Evolutionary conservation across 2,888 invertebrate genomes (phyloP), one percentile per base, ranked within the genome.

Genomic region (Diogma glabrata): DNA sequence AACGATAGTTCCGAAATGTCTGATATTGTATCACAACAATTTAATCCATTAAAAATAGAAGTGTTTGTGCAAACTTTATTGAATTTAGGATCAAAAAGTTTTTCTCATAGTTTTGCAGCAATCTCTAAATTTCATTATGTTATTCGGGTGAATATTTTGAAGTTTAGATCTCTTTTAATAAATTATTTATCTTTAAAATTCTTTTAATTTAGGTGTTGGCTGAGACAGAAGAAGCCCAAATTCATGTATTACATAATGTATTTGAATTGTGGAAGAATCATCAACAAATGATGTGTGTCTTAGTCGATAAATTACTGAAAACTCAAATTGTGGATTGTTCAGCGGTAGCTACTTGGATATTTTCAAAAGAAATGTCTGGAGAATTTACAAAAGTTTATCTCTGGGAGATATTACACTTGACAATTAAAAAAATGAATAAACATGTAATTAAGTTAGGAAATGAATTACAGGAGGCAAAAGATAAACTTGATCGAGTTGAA

Each of bases 31-130:
- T 80, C 82, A 47, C 79, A 81, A 47, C 77, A 84, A 3, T 90
- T 88, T 68, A 93, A 94, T 74, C 90, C 93, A 0, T 71, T 94
- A 49, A 93, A 94, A 72, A 94, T 99, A 49, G 95, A 96, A 64
- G 91, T 97, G 0, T 96, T 96, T 65, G 90, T 93, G n/a, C 93
- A 95, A 64, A 93, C 93, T 0, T 68, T 99, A 49, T 76, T 99
- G 5, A 88, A 92, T 67, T 75, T 96, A 52, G 97, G 95, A 28
- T 88, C 89, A 49, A 99, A 97, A 71, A 95, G 96, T 60, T 94
- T 97, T 67, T 95, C 95, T 53, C 99, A 99, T 66, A 92, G 94
- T 60, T 96, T 97, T 70, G 94, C 97, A 6, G 97, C 95, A n/a
- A 88, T 99, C 57, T 92, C 94, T 38, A 97, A 96, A 75, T 97